These are phyloP conservation scores for Miltochrista miniata DNA, from an alignment of 2,888 invertebrate species.

Conservation along the genomic window DNA sequence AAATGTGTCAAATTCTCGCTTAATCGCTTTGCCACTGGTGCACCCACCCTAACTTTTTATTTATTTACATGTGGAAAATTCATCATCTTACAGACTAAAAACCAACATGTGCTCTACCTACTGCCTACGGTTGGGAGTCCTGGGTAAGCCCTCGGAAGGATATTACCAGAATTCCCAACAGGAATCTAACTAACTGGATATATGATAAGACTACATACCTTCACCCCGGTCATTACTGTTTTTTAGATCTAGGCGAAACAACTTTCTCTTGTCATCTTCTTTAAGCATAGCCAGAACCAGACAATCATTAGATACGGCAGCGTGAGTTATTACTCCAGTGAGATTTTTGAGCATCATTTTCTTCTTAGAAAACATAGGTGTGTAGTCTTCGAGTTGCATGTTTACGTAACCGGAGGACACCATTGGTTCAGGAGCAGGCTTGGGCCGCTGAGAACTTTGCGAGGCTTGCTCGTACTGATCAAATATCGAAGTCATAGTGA, in stretches of 20 bases:
- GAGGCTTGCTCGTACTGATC: slow-evolving; percentile 94
- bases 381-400: slow-evolving; percentile 86
- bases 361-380: slow-evolving; percentile 94
- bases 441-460: slow-evolving; percentile 74
- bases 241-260: slow-evolving; percentile 92
- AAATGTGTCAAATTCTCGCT: too few species aligned
- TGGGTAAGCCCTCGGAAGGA: too few species aligned
- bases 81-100: too few species aligned
- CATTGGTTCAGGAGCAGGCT: slow-evolving; percentile 67
- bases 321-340: slow-evolving; percentile 90
- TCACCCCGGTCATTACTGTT: slow-evolving; percentile 88
- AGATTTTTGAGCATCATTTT: slow-evolving; percentile 90
- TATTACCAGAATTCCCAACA: too few species aligned
- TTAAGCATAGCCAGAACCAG: slow-evolving; percentile 93
- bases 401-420: slow-evolving; percentile 81
- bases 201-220: slow-evolving; percentile 84
- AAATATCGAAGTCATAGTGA: slow-evolving; percentile 90
- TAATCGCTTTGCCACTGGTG: too few species aligned
- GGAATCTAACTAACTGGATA: too few species aligned
- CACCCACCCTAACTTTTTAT: too few species aligned
- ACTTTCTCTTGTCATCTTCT: slow-evolving; percentile 71
- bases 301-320: slow-evolving; percentile 92
- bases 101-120: too few species aligned
- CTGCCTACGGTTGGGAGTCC: too few species aligned
- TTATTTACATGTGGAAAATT: too few species aligned